A percentile compares a stretch with the other conserved stretches of the same genome.
These are phyloP conservation scores for Coelinius sp. DNA, from an alignment of 2,888 invertebrate species.

Conservation along the genomic window DNA sequence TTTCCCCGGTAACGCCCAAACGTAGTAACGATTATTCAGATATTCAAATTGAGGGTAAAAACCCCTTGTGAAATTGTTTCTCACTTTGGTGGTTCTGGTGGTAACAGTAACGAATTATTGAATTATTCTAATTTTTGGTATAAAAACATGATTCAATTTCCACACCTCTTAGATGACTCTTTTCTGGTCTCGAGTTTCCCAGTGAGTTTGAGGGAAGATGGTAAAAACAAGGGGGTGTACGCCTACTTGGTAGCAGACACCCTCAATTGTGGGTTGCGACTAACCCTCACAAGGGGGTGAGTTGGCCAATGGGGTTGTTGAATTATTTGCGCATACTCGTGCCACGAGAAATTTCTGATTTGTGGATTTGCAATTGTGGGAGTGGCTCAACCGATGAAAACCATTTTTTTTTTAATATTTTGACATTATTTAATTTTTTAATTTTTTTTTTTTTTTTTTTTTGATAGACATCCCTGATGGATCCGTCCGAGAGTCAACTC, in stretches of 20 bases:
- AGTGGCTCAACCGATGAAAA: background rate
- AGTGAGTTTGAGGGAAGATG: background rate
- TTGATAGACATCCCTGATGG: too few species aligned
- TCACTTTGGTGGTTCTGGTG: slow-evolving; percentile 21
- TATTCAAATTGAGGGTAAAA: slow-evolving; percentile 66
- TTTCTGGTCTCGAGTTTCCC: background rate
- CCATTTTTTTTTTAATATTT: background rate
- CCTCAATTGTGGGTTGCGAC: background rate
- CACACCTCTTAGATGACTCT: background rate
- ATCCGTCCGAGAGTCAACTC: too few species aligned
- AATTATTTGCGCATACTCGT: background rate
- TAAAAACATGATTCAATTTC: slow-evolving; percentile 57
- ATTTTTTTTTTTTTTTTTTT: too few species aligned
- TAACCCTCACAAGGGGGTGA: background rate
- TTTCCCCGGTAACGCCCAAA: slow-evolving; percentile 63
- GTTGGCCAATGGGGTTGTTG: background rate
- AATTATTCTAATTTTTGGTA: slow-evolving; percentile 69
- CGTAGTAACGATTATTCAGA: slow-evolving; percentile 70
- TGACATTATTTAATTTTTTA: too few species aligned
- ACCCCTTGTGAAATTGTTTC: slow-evolving; percentile 29
- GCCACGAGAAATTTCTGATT: background rate
- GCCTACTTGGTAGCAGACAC: background rate
- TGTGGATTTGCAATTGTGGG: background rate
- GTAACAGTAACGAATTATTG: slow-evolving; percentile 67
- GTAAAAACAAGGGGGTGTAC: background rate